Evolutionary conservation across 2,797 vertebrate genomes (phyloP).

Genomic region (Myotis daubentonii): DNA sequence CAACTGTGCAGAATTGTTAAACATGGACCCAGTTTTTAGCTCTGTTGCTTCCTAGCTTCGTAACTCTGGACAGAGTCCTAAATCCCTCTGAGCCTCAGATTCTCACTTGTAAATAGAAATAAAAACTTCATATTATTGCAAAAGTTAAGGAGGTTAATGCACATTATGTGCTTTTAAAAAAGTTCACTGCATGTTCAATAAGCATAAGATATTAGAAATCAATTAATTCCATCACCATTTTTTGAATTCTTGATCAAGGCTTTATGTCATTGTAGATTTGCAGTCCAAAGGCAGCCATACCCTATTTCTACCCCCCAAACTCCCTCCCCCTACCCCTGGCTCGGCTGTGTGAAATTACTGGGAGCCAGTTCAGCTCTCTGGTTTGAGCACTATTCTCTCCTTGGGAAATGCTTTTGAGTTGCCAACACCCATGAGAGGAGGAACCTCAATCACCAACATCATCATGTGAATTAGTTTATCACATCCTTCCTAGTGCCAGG

Average conservation of each 20-base stretch:
- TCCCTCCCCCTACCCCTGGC: neutral
- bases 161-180: neutral
- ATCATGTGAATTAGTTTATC: neutral
- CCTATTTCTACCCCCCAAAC: no score
- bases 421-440: neutral
- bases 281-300: neutral
- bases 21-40: neutral
- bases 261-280: neutral
- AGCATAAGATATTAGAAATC: neutral
- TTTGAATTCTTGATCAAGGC: slow-evolving; percentile 21
- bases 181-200: neutral
- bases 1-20: neutral
- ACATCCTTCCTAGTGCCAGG: neutral
- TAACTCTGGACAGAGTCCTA: neutral
- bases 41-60: neutral
- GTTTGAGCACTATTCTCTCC: neutral
- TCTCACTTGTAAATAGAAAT: neutral
- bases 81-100: neutral
- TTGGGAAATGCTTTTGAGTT: neutral
- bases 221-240: slow-evolving; percentile 28
- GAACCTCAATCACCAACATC: neutral
- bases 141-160: neutral
- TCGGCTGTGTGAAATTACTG: neutral
- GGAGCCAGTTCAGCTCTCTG: neutral
- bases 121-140: neutral